Percentiles rank a stretch among this genome's conserved stretches.
Evolutionary conservation across 2,797 vertebrate species (phyloP).

Genomic region (Catamblyrhynchus diadema): DNA sequence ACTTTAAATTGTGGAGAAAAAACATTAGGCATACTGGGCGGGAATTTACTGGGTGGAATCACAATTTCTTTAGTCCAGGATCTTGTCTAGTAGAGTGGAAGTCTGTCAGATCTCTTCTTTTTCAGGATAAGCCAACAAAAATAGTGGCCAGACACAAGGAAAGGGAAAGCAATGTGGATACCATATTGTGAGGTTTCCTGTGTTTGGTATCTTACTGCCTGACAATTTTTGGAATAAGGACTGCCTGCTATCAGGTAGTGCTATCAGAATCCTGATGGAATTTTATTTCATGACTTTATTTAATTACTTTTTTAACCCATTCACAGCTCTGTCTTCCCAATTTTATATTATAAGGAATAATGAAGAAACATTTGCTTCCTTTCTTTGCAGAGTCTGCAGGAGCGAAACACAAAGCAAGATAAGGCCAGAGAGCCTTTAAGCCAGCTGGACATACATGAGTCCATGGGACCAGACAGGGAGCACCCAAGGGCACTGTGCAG

Average conservation of each 20-base stretch:
- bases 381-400: neutral
- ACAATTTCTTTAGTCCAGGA: neutral
- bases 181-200: neutral
- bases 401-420: neutral
- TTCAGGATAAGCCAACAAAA: neutral
- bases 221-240: neutral
- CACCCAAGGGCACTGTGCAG: neutral
- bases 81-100: neutral
- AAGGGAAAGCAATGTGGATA: neutral
- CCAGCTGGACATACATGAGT: neutral
- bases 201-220: neutral
- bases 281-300: neutral
- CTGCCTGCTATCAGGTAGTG: neutral
- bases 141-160: neutral
- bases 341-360: neutral
- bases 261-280: neutral
- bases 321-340: neutral
- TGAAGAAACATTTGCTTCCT: neutral
- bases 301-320: neutral
- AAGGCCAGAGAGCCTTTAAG: neutral
- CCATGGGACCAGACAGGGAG: neutral
- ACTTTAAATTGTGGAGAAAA: neutral
- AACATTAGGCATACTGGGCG: neutral
- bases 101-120: neutral
- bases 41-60: neutral